A percentile compares a stretch with the other conserved stretches of the same genome.
Evolutionary conservation across 2,888 invertebrate species (phyloP).

Genomic region (Cremastinae sp.): DNA sequence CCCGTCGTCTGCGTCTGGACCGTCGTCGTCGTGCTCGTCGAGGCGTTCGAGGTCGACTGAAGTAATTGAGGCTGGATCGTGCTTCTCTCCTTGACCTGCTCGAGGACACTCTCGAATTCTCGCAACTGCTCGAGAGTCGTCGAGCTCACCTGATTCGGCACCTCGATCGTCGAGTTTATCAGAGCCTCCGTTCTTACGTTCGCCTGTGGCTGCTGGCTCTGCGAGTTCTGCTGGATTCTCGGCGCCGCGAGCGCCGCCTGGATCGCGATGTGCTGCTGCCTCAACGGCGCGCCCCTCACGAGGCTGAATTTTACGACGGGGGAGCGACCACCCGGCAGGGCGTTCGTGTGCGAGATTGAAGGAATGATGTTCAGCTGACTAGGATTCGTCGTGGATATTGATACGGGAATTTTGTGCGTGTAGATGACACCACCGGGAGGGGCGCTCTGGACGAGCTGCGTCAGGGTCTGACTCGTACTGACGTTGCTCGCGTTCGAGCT

Average conservation of each 20-base stretch:
- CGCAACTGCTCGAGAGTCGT: conserved; percentile 89
- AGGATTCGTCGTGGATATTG: conserved; percentile 78
- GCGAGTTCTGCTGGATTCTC: conserved; percentile 81
- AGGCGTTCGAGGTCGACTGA: conserved; percentile 66
- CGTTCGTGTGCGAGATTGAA: conserved; percentile 74
- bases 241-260: conserved; percentile 75
- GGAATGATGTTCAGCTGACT: conserved; percentile 77
- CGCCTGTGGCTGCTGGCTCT: conserved; percentile 83
- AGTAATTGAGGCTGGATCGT: conserved; percentile 82
- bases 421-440: conserved; percentile 87
- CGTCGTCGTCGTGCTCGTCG: conserved; percentile 69
- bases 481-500: conserved; percentile 69
- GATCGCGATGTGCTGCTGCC: conserved; percentile 73
- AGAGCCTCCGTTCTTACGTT: conserved; percentile 67
- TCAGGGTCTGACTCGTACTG: conserved; percentile 72
- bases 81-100: conserved; percentile 90
- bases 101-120: conserved; percentile 91
- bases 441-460: conserved; percentile 75
- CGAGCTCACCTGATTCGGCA: conserved; percentile 83
- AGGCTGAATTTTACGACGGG: conserved; percentile 79
- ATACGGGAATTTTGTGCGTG: conserved; percentile 87
- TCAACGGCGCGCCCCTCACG: conserved; percentile 70
- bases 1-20: conserved; percentile 75
- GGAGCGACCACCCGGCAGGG: conserved; percentile 73
- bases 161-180: conserved; percentile 74